Percentiles rank a stretch among this genome's conserved stretches.
phyloP scores from a whole-genome alignment of 23 tunicate genomes.

The Halocynthia roretzi region DNA sequence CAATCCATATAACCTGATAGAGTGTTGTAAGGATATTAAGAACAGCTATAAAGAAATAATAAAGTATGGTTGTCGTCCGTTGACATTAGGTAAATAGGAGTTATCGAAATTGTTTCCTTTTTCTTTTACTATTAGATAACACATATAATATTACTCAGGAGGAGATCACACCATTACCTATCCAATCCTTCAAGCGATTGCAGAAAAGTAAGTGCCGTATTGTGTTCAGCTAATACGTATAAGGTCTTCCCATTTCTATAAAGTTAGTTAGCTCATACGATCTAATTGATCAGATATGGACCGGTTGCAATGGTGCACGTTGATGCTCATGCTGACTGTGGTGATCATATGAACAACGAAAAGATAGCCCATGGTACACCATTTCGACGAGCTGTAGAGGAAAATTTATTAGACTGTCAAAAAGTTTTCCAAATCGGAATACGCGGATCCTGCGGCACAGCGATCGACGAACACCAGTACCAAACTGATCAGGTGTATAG shows the following conservation, averaged over 20 bases:
- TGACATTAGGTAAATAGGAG: conserved; percentile 37
- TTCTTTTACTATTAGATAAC: too few species aligned
- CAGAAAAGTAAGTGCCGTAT: conserved; percentile 38
- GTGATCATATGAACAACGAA: conserved; percentile 49
- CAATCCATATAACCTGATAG: conserved; percentile 54
- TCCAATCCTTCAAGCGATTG: conserved; percentile 69
- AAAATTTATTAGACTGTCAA: conserved; percentile 54
- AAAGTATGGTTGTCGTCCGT: conserved; percentile 44
- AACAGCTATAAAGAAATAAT: conserved; percentile 45
- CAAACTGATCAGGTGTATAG: conserved; percentile 40
- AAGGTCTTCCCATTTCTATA: background rate
- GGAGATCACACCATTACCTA: conserved; percentile 77
- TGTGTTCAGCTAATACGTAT: too few species aligned
- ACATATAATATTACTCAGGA: conserved; percentile 21
- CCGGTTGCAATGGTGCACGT: conserved; percentile 80
- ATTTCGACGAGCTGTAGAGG: conserved; percentile 60
- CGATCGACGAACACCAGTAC: conserved; percentile 27
- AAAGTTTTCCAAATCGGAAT: conserved; percentile 71
- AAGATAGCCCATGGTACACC: conserved; percentile 81
- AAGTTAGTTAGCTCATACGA: background rate
- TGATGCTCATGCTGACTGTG: conserved; percentile 73
- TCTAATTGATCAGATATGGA: conserved; percentile 38
- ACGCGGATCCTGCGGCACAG: conserved; percentile 45
- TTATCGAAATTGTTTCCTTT: background rate
- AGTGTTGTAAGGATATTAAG: conserved; percentile 38